A percentile compares a stretch with the other conserved stretches of the same genome.
Conservation (phyloP, 2,888 invertebrate species). For the Drosophila multiciliata region DNA sequence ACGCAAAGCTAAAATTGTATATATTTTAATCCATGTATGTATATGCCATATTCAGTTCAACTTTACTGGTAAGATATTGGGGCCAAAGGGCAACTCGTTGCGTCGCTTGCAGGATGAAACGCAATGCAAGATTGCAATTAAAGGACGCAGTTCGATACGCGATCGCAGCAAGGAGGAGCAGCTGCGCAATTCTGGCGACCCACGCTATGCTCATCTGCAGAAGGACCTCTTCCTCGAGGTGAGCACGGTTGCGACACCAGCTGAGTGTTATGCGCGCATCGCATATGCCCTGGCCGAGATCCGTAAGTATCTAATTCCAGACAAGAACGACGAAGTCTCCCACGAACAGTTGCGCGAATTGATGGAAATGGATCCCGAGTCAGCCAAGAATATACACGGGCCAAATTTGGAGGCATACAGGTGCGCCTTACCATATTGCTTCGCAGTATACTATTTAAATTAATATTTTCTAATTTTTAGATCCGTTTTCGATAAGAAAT, state of each 20-base stretch:
- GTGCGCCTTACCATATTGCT: constrained; percentile 19
- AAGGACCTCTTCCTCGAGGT: constrained; percentile 96
- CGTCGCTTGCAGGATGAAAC: constrained; percentile 97
- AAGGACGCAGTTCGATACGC: constrained; percentile 96
- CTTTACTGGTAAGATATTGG: constrained; percentile 96
- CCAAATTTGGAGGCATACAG: constrained; percentile 71
- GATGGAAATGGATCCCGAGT: constrained; percentile 77
- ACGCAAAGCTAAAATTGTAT: too few species aligned
- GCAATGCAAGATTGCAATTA: constrained; percentile 93
- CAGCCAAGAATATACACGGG: constrained; percentile 72
- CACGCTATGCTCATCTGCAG: constrained; percentile 93
- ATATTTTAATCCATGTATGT: background rate
- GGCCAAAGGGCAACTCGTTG: constrained; percentile 96
- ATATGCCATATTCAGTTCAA: constrained; percentile 89
- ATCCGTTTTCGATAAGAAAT: constrained; percentile 77
- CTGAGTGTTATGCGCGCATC: constrained; percentile 91
- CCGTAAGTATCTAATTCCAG: constrained; percentile 81
- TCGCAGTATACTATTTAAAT: background rate
- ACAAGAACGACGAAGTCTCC: constrained; percentile 81
- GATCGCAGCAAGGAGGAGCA: constrained; percentile 93
- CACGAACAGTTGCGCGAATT: constrained; percentile 76
- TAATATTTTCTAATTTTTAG: constrained; percentile 32
- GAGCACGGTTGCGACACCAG: constrained; percentile 93
- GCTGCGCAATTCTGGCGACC: constrained; percentile 91
- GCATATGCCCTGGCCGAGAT: constrained; percentile 80